phyloP scores from a whole-genome alignment of 2,888 invertebrate species.

The Trichogramma dendrolimi region DNA sequence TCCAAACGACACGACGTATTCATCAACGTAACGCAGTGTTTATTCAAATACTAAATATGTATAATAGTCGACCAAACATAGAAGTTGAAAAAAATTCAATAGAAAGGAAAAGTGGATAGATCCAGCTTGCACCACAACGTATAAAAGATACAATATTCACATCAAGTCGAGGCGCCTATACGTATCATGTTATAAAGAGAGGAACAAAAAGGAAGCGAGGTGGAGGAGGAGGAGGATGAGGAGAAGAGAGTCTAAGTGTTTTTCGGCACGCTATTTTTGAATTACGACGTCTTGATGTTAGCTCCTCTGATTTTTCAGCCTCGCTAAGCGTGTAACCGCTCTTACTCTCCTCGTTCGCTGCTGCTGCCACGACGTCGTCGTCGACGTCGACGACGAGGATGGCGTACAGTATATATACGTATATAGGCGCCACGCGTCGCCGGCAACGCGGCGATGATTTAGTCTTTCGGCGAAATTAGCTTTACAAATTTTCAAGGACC shows the following conservation, averaged over 20 bases:
- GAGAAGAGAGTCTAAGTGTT: conserved; percentile 20
- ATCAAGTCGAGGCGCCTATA: neutral
- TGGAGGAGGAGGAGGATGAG: no score
- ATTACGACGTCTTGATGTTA: conserved; percentile 14
- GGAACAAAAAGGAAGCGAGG: neutral
- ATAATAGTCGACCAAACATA: no score
- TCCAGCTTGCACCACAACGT: neutral
- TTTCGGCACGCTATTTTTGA: conserved; percentile 29
- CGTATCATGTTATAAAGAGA: neutral
- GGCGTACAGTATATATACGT: no score
- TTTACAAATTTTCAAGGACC: conserved; percentile 27
- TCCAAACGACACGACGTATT: no score
- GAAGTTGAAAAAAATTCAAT: no score
- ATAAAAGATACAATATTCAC: neutral
- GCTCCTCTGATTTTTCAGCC: conserved; percentile 6
- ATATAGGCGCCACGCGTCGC: neutral
- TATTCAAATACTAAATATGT: no score
- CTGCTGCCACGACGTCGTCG: no score
- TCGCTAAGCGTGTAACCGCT: neutral
- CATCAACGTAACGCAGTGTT: no score
- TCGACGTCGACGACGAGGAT: no score
- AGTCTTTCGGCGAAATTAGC: conserved; percentile 29
- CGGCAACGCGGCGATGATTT: conserved; percentile 21
- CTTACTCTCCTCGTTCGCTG: neutral
- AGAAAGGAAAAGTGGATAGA: no score